Evolutionary conservation across 2,888 invertebrate species (phyloP), one percentile per base, ranked within the genome.

Genomic region (Trachelus tabidus): DNA sequence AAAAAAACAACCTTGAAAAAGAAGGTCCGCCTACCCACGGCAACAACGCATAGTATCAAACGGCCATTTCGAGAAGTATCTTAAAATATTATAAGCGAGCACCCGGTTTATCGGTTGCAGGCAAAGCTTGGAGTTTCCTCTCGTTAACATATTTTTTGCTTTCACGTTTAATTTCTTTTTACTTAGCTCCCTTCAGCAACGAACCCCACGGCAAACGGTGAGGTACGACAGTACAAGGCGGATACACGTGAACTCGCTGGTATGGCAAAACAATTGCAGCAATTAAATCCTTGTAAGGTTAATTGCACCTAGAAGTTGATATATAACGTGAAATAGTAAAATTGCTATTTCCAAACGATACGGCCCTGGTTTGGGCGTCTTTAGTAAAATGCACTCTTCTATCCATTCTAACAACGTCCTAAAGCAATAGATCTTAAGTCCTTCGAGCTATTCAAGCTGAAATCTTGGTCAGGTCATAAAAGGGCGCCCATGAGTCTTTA

Each of bases 1-100:
- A 83, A 82, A 79, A 79, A 80, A 80, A 80, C 82, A 84, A 80
- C 86, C 86, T 87, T 87, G 87, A 83, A 84, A 85, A 87, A 85
- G 84, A 79, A 71, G 73, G 80, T 33, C 78, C 80, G 79, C 79
- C 71, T 80, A 69, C 74, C 76, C 76, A 80, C 81, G 81, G 82
- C 80, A 84, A 81, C 81, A 81, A 23, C 79, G 78, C 77, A 56
- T 73, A 73, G 81, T 80, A 83, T 80, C 83, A 79, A 83, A 83
- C 78, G 81, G 69, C 78, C 80, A 80, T 80, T 79, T 23, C 56
- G 2, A 56, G 9, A 23, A 15, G 56, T 56, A 23, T 23, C 56
- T 56, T 56, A 23, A 56, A 56, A 56, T 56, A 56, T 23, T 56
- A 56, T 56, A 56, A 56, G 56, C 23, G 2, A 56, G 9, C 23